phyloP scores from a whole-genome alignment of 2,113 vertebrate genomes.

The Erpornis zantholeuca region DNA sequence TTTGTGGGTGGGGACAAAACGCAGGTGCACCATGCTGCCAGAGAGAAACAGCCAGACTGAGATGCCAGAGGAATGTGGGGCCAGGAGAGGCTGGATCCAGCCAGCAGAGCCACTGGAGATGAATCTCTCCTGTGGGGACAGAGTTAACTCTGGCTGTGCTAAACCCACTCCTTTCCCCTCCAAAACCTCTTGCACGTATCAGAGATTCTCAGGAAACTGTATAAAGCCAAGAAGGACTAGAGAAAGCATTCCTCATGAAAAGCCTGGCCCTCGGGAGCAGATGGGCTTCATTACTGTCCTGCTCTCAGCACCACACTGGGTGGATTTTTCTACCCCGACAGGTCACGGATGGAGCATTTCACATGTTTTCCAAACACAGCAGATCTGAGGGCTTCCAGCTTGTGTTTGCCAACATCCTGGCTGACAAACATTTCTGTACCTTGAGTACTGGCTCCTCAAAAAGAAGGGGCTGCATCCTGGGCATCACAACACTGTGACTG shows the following conservation, averaged over 20 bases:
- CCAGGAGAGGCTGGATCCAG: neutral
- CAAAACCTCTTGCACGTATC: neutral
- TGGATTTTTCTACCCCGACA: neutral
- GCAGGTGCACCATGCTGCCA: neutral
- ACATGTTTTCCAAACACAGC: neutral
- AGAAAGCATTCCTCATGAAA: conserved; percentile 8
- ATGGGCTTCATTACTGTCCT: conserved; percentile 8
- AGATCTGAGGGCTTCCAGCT: neutral
- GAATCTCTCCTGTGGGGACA: neutral
- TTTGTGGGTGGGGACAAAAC: neutral
- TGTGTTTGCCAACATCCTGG: neutral
- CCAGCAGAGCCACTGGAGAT: rapidly evolving
- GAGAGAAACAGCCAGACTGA: neutral
- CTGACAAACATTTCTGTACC: neutral
- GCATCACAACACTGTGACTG: rapidly evolving
- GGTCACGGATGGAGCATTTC: neutral
- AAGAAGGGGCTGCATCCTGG: neutral
- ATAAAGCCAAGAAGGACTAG: neutral
- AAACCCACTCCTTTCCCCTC: neutral
- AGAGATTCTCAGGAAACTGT: neutral
- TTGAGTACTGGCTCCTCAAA: neutral
- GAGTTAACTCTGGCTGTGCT: neutral
- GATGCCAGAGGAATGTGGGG: rapidly evolving
- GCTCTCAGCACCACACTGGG: rapidly evolving
- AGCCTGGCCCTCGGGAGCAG: neutral